phyloP scores from a whole-genome alignment of 2,797 vertebrate species.

The Lophura swinhoii region DNA sequence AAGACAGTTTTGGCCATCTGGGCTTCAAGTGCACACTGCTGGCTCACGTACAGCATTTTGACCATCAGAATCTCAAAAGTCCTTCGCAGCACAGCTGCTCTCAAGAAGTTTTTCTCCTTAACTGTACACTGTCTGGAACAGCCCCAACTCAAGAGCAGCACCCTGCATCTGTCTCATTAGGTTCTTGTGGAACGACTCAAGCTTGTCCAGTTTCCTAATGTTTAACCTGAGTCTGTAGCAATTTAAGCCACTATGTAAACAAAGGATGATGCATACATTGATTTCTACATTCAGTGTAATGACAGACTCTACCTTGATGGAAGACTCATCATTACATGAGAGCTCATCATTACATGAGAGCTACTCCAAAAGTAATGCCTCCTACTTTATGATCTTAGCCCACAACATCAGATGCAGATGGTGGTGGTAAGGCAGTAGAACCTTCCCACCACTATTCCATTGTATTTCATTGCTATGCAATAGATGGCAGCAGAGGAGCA shows the following conservation, averaged over 20 bases:
- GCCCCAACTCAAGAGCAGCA: too few species aligned
- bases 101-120: neutral
- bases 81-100: neutral
- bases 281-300: neutral
- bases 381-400: too few species aligned
- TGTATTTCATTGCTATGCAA: too few species aligned
- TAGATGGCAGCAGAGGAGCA: too few species aligned
- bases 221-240: constrained; percentile 1
- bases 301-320: neutral
- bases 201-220: neutral
- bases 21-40: neutral
- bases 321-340: neutral
- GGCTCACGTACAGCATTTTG: neutral
- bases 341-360: neutral
- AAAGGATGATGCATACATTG: rapidly evolving
- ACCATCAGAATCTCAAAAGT: neutral
- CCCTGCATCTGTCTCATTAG: neutral
- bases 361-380: too few species aligned
- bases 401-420: too few species aligned
- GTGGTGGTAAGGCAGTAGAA: too few species aligned
- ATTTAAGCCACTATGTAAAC: neutral
- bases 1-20: neutral
- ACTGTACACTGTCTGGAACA: neutral
- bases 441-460: too few species aligned
- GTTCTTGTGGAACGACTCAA: neutral